Evolutionary conservation across 2,888 invertebrate species (phyloP).

Genomic region (Neocrepidodera transversa): DNA sequence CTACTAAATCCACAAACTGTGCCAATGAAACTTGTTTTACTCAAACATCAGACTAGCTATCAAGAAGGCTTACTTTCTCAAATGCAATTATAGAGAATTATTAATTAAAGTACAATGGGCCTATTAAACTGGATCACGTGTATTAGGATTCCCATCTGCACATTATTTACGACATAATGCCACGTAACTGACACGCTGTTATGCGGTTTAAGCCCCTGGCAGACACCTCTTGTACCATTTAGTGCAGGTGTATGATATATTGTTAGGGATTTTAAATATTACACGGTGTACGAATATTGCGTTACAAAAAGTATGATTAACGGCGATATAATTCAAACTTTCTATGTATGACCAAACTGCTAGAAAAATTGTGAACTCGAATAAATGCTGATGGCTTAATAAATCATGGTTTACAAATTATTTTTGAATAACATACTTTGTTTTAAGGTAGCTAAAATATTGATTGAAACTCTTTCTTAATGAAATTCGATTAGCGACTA

Average conservation of each 20-base stretch:
- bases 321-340: conserved; percentile 19
- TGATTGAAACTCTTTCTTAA: not conserved
- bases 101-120: conserved; percentile 18
- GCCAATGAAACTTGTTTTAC: no score
- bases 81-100: conserved; percentile 5
- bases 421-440: no score
- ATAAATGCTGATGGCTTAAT: no score
- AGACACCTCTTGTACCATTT: conserved; percentile 17
- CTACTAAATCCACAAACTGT: no score
- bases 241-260: conserved; percentile 26
- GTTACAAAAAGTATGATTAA: conserved; percentile 23
- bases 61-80: not conserved
- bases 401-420: no score
- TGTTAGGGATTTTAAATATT: conserved; percentile 19
- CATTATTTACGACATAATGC: conserved; percentile 33
- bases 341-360: conserved; percentile 13
- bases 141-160: conserved; percentile 31
- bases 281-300: conserved; percentile 13
- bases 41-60: no score
- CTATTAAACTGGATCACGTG: conserved; percentile 21
- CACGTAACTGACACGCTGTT: conserved; percentile 32
- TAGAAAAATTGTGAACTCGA: conserved; percentile 2
- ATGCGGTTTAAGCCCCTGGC: conserved; percentile 20
- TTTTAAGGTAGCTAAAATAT: no score
- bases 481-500: conserved; percentile 5